phyloP scores from a whole-genome alignment of 2,113 vertebrate species.

The Rostratula benghalensis region DNA sequence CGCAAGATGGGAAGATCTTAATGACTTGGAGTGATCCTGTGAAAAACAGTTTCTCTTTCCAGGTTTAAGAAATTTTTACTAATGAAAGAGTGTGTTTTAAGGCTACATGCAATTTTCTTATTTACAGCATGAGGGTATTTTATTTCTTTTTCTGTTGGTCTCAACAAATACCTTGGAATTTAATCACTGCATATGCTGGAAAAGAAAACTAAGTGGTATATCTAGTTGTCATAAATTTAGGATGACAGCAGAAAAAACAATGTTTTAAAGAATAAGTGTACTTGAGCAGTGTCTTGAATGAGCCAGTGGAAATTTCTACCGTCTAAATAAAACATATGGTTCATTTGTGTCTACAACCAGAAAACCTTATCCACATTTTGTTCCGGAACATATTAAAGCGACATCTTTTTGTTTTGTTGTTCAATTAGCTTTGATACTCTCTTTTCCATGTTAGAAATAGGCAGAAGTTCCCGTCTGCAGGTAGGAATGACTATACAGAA shows the following conservation, averaged over 20 bases:
- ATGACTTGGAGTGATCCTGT: neutral
- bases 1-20: neutral
- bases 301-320: neutral
- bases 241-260: neutral
- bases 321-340: neutral
- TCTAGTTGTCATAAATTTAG: neutral
- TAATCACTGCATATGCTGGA: neutral
- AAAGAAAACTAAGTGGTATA: neutral
- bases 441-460: neutral
- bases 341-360: neutral
- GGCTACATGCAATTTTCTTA: neutral
- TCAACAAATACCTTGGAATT: slow-evolving; percentile 7
- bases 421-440: neutral
- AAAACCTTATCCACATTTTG: neutral
- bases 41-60: neutral
- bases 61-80: neutral
- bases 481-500: neutral
- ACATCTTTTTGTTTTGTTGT: fast-evolving
- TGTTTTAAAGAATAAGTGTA: neutral
- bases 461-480: neutral
- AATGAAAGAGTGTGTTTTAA: neutral
- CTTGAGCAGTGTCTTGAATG: neutral
- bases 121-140: neutral
- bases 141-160: neutral
- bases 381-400: neutral